Percentiles rank a stretch among this genome's conserved stretches.
These are phyloP conservation scores for Caenorhabditis brenneri DNA, from an alignment of 1,140 invertebrate genomes.

Conservation along the genomic window DNA sequence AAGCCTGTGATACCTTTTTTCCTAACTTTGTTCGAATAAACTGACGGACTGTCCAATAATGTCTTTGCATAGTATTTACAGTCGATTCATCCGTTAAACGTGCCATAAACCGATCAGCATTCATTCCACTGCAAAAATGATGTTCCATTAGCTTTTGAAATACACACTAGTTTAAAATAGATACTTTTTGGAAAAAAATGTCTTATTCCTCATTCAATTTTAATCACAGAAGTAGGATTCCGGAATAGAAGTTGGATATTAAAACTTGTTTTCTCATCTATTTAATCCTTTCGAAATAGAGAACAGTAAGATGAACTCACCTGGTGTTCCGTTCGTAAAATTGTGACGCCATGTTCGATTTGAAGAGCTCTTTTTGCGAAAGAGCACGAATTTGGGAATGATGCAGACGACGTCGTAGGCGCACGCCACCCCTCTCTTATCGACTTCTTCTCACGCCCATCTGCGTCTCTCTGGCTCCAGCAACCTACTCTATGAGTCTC, in stretches of 20 bases:
- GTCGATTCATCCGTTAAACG: slow-evolving; percentile 74
- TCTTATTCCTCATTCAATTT: too few relatives aligned
- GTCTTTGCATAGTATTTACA: slow-evolving; percentile 86
- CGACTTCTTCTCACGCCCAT: background rate
- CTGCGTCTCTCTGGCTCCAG: background rate
- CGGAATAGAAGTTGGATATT: too few relatives aligned
- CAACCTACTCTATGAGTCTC: background rate
- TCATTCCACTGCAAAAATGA: slow-evolving; percentile 61
- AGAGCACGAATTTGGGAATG: slow-evolving; percentile 6
- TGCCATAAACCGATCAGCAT: slow-evolving; percentile 72
- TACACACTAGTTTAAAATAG: too few relatives aligned
- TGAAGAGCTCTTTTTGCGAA: background rate
- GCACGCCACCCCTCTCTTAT: background rate
- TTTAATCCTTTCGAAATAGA: background rate
- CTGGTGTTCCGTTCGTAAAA: slow-evolving; percentile 56
- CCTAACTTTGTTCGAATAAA: slow-evolving; percentile 89
- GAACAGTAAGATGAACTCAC: slow-evolving; percentile 43
- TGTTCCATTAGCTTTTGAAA: too few relatives aligned
- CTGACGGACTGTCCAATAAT: slow-evolving; percentile 98
- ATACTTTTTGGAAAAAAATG: too few relatives aligned
- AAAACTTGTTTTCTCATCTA: too few relatives aligned
- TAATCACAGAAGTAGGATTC: too few relatives aligned
- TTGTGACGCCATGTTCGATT: slow-evolving; percentile 38
- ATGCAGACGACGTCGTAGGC: background rate
- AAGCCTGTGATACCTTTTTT: slow-evolving; percentile 74